Base-by-base conservation (phyloP, 2,113 vertebrate genomes). In the Oncorhynchus keta region DNA sequence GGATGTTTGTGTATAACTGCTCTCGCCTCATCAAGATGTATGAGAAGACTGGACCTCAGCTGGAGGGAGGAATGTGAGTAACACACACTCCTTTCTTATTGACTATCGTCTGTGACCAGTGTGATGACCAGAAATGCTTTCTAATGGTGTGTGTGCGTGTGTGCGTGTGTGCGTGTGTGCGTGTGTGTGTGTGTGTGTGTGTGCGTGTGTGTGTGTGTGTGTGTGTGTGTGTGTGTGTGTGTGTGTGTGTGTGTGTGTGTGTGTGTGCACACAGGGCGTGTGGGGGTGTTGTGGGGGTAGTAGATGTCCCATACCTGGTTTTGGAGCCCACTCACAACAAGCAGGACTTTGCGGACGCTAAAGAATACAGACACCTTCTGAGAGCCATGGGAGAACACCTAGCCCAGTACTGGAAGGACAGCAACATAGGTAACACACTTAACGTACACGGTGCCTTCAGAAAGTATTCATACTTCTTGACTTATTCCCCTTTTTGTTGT, bases 291-390 rank as follows among this genome's bases (percentile, higher is more conserved):
- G 97, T 99, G 57, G 98, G 97, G 0, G 98, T 99, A 8, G 97
- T 99, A 59, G 98, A 99, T 79, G 96, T 99, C 48, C 97, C 98
- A 30, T 99, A 99, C 86, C 92, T 99, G 88, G 96, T 99, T 81
- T 80, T 99, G 79, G 98, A 99, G 79, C 98, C 98, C n/a, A 99
- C 98, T 7, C 97, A 99, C 90, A 99, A 99, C 88, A 99, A 99
- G 86, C 98, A 99, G 83, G 97, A 99, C 91, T 99, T 99, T 48
- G 97, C 98, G 45, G 98, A 99, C 78, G 96, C 97, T 70, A 99
- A 99, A 80, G 98, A 99, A 75, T 99, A 98, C 91, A 93, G 97
- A 70, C 97, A 99, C 80, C 92, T 99, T 72, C 89, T 99, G 65
- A 96, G 95, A 85, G 96, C 97, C 16, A 99, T 99, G 97, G 98